Percentiles rank a stretch among this genome's conserved stretches.
These are phyloP conservation scores for Strongylocentrotus purpuratus DNA, from an alignment of 35 echinoderm and acorn worm species.

Conservation along the genomic window DNA sequence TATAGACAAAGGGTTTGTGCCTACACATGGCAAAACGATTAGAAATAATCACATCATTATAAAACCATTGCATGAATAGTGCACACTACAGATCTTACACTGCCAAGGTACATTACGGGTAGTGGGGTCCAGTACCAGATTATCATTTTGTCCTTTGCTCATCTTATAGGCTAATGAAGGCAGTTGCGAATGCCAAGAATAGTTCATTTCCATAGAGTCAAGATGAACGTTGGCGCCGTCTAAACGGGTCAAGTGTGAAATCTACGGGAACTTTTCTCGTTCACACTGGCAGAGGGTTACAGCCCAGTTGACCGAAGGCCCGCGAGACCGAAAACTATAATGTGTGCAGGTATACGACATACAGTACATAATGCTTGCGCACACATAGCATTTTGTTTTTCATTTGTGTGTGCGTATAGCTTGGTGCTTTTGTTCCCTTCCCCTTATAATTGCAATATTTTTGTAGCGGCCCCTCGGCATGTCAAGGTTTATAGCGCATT, in stretches of 20 bases:
- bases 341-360: too few relatives aligned
- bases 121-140: too few relatives aligned
- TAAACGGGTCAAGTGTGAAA: background rate
- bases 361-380: too few relatives aligned
- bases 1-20: background rate
- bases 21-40: background rate
- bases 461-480: too few relatives aligned
- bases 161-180: background rate
- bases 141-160: background rate
- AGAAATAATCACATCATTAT: background rate
- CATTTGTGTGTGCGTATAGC: too few relatives aligned
- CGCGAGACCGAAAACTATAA: too few relatives aligned
- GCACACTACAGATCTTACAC: background rate
- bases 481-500: too few relatives aligned
- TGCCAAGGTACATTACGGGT: background rate
- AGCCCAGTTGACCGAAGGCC: too few relatives aligned
- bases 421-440: too few relatives aligned
- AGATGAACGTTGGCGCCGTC: background rate
- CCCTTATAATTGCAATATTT: too few relatives aligned
- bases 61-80: background rate
- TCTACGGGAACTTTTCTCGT: background rate
- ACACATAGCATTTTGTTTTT: too few relatives aligned
- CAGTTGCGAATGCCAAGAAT: background rate
- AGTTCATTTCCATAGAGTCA: background rate
- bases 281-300: too few relatives aligned